These are phyloP conservation scores for Patiria pectinifera DNA, from an alignment of 53 echinoderm and acorn worm genomes.

Conservation along the genomic window DNA sequence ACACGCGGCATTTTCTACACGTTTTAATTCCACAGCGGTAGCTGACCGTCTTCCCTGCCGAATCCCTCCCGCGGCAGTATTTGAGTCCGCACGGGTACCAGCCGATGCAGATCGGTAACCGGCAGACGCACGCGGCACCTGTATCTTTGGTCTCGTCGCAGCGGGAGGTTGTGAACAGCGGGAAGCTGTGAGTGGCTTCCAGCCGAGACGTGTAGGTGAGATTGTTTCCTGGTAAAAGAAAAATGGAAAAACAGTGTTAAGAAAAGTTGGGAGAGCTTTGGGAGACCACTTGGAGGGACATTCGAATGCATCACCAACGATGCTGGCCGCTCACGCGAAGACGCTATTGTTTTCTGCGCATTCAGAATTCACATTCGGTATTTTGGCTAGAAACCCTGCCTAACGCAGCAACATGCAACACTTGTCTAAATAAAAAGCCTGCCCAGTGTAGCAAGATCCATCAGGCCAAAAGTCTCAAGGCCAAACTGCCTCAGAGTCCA, in stretches of 20 bases:
- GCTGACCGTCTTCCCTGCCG: conserved; percentile 91
- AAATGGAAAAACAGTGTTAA: not conserved
- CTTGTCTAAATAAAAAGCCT: too few relatives aligned
- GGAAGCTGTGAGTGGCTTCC: conserved; percentile 73
- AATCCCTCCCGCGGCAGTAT: conserved; percentile 95
- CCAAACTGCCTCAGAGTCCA: too few relatives aligned
- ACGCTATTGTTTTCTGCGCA: too few relatives aligned
- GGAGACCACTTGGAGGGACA: not conserved
- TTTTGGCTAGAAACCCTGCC: too few relatives aligned
- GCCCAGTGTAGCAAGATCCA: too few relatives aligned
- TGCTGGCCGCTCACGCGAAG: too few relatives aligned
- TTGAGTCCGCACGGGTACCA: conserved; percentile 99
- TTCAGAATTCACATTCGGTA: too few relatives aligned
- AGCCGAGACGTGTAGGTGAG: conserved; percentile 82
- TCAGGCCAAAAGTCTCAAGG: too few relatives aligned
- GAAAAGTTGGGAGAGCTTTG: not conserved
- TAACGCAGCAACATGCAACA: too few relatives aligned
- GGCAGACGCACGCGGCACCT: conserved; percentile 78
- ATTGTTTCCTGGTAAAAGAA: conserved; percentile 75
- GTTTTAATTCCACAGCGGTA: conserved; percentile 97
- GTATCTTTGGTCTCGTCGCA: conserved; percentile 73
- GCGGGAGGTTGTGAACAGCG: conserved; percentile 63
- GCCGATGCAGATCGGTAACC: conserved; percentile 92
- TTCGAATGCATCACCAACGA: too few relatives aligned
- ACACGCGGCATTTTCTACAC: conserved; percentile 84